Conservation (phyloP, 2,797 vertebrate genomes). For the Spinus pinus region DNA sequence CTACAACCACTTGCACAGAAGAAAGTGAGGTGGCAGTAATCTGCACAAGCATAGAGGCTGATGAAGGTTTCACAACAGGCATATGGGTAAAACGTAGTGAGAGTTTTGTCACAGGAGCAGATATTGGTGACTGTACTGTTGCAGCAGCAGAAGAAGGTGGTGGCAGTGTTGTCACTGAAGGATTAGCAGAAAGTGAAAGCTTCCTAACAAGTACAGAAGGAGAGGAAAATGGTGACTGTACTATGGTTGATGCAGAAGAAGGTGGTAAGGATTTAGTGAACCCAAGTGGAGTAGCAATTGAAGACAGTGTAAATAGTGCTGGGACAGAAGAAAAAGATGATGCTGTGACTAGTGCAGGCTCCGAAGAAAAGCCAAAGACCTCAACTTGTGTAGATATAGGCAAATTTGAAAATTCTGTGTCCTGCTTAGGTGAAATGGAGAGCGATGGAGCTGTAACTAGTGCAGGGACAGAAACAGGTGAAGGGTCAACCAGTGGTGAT, state of each 20-base stretch:
- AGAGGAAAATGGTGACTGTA: constrained; percentile 63
- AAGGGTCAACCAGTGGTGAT: constrained; percentile 37
- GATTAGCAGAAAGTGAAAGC: constrained; percentile 72
- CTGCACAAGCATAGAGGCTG: constrained; percentile 77
- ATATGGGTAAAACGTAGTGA: neutral
- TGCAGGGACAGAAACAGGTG: constrained; percentile 74
- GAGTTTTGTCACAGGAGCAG: neutral
- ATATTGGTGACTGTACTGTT: constrained; percentile 62
- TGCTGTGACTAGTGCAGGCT: constrained; percentile 81
- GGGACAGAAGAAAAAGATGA: constrained; percentile 79
- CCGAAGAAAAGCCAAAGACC: constrained; percentile 70
- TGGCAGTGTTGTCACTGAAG: constrained; percentile 69
- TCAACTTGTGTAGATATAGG: constrained; percentile 21
- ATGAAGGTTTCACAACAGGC: constrained; percentile 67
- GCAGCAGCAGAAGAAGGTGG: constrained; percentile 72
- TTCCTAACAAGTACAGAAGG: constrained; percentile 74
- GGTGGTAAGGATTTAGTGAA: neutral
- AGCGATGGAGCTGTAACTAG: constrained; percentile 79
- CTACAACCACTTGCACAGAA: constrained; percentile 69
- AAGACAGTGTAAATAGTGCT: constrained; percentile 42
- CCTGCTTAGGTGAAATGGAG: constrained; percentile 69
- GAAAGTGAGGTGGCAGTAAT: constrained; percentile 21
- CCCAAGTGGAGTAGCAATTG: neutral
- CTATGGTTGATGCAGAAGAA: constrained; percentile 50
- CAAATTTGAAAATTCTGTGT: constrained; percentile 42